Conservation (phyloP, 2,113 vertebrate genomes). For the Casuarius casuarius region DNA sequence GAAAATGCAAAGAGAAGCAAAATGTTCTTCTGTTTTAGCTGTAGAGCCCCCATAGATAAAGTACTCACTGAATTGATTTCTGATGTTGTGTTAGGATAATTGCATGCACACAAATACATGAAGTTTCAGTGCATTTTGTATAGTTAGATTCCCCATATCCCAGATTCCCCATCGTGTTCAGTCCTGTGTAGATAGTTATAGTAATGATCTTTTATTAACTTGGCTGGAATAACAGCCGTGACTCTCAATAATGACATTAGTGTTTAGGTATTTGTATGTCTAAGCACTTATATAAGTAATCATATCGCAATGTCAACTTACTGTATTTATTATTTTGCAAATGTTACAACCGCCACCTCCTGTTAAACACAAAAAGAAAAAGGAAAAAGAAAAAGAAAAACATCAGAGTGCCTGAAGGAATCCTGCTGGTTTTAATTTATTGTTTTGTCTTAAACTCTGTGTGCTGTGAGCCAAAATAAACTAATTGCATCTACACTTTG, state of each 20-base stretch:
- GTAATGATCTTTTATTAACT: slow-evolving; percentile 75
- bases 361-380: slow-evolving; percentile 60
- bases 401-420: slow-evolving; percentile 44
- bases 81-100: slow-evolving; percentile 9
- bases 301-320: slow-evolving; percentile 58
- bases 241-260: slow-evolving; percentile 65
- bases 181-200: slow-evolving; percentile 66
- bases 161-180: slow-evolving; percentile 64
- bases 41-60: neutral
- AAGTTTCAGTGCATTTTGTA: neutral
- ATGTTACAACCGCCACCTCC: slow-evolving; percentile 69
- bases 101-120: neutral
- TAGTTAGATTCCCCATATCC: slow-evolving; percentile 36
- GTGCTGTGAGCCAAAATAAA: slow-evolving; percentile 66
- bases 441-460: slow-evolving; percentile 47
- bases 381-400: neutral
- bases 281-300: slow-evolving; percentile 71
- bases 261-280: slow-evolving; percentile 63
- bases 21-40: neutral
- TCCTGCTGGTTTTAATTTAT: slow-evolving; percentile 51
- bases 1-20: neutral
- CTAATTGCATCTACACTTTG: slow-evolving; percentile 42
- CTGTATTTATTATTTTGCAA: slow-evolving; percentile 68
- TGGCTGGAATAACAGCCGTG: slow-evolving; percentile 59
- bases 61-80: neutral